Evolutionary conservation across 1,140 invertebrate genomes (phyloP).

Genomic region (Tetramorium parvispinum): DNA sequence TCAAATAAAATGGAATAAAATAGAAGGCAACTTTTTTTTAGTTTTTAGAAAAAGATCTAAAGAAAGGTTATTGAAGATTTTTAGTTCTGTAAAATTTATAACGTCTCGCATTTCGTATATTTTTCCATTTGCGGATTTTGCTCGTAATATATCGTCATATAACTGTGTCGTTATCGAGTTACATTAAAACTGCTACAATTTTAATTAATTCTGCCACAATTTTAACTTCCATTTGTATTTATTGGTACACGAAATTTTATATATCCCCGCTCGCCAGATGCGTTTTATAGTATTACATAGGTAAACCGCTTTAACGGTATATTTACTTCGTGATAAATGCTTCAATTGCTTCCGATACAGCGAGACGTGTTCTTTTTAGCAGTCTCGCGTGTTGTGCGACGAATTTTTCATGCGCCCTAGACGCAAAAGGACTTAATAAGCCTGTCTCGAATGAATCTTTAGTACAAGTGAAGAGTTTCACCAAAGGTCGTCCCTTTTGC

Average conservation of each 20-base stretch:
- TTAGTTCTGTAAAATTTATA: not conserved
- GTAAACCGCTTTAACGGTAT: slow-evolving; percentile 1
- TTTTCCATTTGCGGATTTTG: not conserved
- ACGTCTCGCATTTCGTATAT: not conserved
- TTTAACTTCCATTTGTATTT: not conserved
- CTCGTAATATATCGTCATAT: not conserved
- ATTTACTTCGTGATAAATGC: slow-evolving; percentile 16
- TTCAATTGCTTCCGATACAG: not conserved
- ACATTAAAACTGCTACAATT: not conserved
- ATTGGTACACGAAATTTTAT: slow-evolving; percentile 4
- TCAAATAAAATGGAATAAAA: not conserved
- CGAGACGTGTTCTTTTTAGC: not conserved
- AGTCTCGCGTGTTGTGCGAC: not conserved
- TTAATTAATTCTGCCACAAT: not conserved
- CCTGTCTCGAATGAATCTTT: not conserved
- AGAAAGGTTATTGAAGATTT: not conserved
- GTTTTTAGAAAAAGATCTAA: not conserved
- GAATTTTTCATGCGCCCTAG: slow-evolving; percentile 23
- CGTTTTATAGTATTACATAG: not conserved
- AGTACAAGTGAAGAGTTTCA: not conserved
- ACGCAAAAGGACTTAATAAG: slow-evolving; percentile 16
- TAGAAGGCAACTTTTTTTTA: not conserved
- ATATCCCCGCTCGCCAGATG: not conserved
- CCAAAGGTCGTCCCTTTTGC: not conserved
- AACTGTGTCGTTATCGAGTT: not conserved